Conservation (phyloP, 2,888 invertebrate genomes). For the Tachina fera region DNA sequence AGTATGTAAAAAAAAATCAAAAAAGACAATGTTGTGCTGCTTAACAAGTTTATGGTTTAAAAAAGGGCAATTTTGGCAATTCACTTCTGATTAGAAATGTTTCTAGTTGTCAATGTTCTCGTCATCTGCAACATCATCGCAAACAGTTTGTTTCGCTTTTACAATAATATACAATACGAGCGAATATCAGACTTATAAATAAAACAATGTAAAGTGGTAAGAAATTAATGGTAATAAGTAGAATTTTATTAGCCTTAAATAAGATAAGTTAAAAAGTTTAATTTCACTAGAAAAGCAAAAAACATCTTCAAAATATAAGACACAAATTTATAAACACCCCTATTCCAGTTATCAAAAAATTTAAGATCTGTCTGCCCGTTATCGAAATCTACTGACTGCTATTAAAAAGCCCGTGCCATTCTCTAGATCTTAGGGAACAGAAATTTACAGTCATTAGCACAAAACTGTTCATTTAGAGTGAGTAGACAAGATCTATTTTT, state of each 20-base stretch:
- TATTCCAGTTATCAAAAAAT: too few relatives aligned
- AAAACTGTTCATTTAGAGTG: too few relatives aligned
- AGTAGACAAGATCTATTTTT: too few relatives aligned
- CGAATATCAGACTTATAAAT: not conserved
- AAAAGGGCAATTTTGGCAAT: conserved; percentile 66
- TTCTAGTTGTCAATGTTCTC: conserved; percentile 11
- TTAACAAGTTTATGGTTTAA: conserved; percentile 61
- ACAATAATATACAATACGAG: not conserved
- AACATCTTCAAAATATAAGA: not conserved
- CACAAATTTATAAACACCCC: too few relatives aligned
- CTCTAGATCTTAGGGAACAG: too few relatives aligned
- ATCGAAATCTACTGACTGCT: too few relatives aligned
- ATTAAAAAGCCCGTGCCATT: too few relatives aligned
- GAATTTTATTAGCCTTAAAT: not conserved
- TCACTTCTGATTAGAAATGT: conserved; percentile 65
- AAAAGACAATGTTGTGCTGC: conserved; percentile 52
- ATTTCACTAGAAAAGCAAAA: not conserved
- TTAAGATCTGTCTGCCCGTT: too few relatives aligned
- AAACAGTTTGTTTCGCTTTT: not conserved
- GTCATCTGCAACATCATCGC: conserved; percentile 25
- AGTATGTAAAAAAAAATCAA: conserved; percentile 66
- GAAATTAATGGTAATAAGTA: not conserved
- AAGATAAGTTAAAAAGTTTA: not conserved
- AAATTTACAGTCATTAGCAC: too few relatives aligned
- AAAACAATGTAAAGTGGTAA: not conserved